phyloP scores from a whole-genome alignment of 2,113 vertebrate species.

The Dicentrarchus labrax region DNA sequence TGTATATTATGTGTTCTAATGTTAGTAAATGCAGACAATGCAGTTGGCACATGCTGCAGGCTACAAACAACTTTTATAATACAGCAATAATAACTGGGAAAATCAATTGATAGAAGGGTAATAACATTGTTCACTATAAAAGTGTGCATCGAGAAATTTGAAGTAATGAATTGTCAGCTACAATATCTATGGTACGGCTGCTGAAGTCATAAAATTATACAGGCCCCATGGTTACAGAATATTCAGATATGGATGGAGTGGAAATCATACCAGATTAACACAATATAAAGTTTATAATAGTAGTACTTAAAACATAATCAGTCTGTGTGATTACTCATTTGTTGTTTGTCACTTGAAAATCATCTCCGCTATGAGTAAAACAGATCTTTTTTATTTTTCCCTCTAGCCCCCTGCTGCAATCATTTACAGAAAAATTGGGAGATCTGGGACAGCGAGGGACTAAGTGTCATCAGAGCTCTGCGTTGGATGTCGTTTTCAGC shows the following conservation, averaged over 20 bases:
- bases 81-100: neutral
- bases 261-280: neutral
- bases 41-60: neutral
- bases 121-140: neutral
- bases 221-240: neutral
- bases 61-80: neutral
- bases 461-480: conserved; percentile 44
- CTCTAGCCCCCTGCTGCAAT: conserved; percentile 65
- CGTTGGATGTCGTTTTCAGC: conserved; percentile 67
- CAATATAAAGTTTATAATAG: neutral
- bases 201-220: neutral
- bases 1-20: neutral
- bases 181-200: neutral
- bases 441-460: conserved; percentile 39
- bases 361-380: conserved; percentile 23
- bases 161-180: neutral
- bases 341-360: conserved; percentile 7
- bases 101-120: neutral
- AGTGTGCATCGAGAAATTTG: neutral
- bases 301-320: neutral
- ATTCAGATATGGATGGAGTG: neutral
- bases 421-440: conserved; percentile 52
- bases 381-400: conserved; percentile 64
- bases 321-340: neutral
- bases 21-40: neutral